phyloP scores from a whole-genome alignment of 2,797 vertebrate genomes.

The Picus viridis region DNA sequence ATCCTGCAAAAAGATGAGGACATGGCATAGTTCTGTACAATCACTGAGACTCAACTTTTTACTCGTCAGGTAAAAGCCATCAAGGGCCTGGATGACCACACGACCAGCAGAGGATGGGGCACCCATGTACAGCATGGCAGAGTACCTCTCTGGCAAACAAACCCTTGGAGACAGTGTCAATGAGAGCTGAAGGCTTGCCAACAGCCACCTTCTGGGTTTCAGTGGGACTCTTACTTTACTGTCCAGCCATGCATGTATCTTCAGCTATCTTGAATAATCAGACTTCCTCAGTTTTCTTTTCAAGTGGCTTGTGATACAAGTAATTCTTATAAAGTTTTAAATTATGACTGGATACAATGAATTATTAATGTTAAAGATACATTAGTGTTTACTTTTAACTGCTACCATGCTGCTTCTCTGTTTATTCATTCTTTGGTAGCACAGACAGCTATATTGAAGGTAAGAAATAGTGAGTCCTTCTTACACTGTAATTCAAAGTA shows the following conservation, averaged over 20 bases:
- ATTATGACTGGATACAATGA: slow-evolving; percentile 34
- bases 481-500: background rate
- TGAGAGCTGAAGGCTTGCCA: slow-evolving; percentile 63
- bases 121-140: slow-evolving; percentile 89
- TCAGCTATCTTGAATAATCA: slow-evolving; percentile 46
- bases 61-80: slow-evolving; percentile 96
- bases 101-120: slow-evolving; percentile 94
- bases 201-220: background rate
- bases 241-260: slow-evolving; percentile 70
- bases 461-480: background rate
- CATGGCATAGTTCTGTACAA: too few species aligned
- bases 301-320: slow-evolving; percentile 19
- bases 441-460: background rate
- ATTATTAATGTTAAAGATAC: slow-evolving; percentile 47
- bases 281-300: slow-evolving; percentile 22
- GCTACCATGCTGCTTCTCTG: background rate
- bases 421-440: slow-evolving; percentile 5
- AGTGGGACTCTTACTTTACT: slow-evolving; percentile 38
- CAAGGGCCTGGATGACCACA: slow-evolving; percentile 90
- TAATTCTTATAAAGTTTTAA: slow-evolving; percentile 37
- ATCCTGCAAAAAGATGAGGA: too few species aligned
- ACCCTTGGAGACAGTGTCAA: slow-evolving; percentile 82
- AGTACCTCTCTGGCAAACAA: slow-evolving; percentile 97
- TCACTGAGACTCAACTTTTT: slow-evolving; percentile 90
- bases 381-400: background rate